Base-by-base conservation (phyloP, 2,113 vertebrate species). In the Cromileptes altivelis region DNA sequence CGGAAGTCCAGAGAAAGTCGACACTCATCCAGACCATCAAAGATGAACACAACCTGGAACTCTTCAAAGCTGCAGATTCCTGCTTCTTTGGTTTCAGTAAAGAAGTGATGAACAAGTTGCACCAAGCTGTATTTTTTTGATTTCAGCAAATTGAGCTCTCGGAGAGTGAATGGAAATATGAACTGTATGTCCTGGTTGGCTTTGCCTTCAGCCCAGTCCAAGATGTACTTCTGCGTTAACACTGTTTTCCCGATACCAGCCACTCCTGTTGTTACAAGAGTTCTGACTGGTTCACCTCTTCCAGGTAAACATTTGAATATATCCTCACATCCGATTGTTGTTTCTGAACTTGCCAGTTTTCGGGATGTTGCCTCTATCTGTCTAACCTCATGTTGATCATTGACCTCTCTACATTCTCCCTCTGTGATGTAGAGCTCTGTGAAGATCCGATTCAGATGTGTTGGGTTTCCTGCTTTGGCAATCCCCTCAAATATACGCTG, bases 401-500 rank as follows among this genome's bases (percentile, higher is more conserved):
- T 78, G 61, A 81, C 57, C 25, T 77, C 76, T 69, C n/a, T 19
- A 50, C 21, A 42, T 9, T 71, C 79, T 52, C 50, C 63, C 13
- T 81, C 70, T 70, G 80, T 90, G 62, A 93, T 62, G 61, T 80
- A 14, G 49, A 91, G 84, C 63, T 90, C 70, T 23, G 80, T 90
- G 82, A 75, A 92, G 77, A 91, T 74, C 60, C 75, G 61, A 33
- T 81, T 82, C 9, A 94, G 55, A 37, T 11, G 50, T 25, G 60
- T 86, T 14, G 73, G 57, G 2, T 68, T 76, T 42, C 79, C 77
- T 56, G 65, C 67, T 56, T 40, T 55, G 25, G 69, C n/a, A 6
- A n/a, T 18, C 1, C 82, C 85, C n/a, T 90, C 79, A 45, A 74
- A 85, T 57, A 90, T 33, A 55, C 53, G 57, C 69, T 81, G 70